phyloP scores from a whole-genome alignment of 2,888 invertebrate genomes.

The Lasioglossum malachurum region DNA sequence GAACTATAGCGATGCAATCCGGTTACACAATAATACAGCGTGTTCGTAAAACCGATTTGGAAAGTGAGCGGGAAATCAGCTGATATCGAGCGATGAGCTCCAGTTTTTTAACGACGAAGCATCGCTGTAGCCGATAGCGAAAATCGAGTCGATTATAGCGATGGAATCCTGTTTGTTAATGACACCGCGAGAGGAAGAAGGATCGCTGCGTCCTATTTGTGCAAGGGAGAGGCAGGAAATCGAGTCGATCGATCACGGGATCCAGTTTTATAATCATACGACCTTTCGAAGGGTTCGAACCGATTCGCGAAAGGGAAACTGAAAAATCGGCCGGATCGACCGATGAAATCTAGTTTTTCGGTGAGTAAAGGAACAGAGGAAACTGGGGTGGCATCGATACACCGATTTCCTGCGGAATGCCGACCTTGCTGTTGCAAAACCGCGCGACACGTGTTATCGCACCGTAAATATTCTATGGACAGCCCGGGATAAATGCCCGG shows the following conservation, averaged over 20 bases:
- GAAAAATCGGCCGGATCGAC: not conserved
- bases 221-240: not conserved
- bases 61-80: not conserved
- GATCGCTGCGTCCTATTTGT: not conserved
- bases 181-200: not conserved
- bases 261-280: not conserved
- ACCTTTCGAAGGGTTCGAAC: not conserved
- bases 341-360: not conserved
- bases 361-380: slow-evolving; percentile 9
- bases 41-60: not conserved
- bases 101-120: not conserved
- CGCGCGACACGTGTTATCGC: slow-evolving; percentile 28
- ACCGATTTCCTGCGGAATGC: slow-evolving; percentile 52
- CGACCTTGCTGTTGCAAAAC: slow-evolving; percentile 28
- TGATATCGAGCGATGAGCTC: not conserved
- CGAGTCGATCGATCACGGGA: not conserved
- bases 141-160: not conserved
- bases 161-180: not conserved
- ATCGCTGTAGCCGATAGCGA: not conserved
- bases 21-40: not conserved
- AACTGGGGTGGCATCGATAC: slow-evolving; percentile 53
- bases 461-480: slow-evolving; percentile 31
- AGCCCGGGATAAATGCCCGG: not conserved
- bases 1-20: not conserved
- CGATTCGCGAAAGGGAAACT: not conserved